Evolutionary conservation across 2,888 invertebrate genomes (phyloP), one percentile per base, ranked within the genome.

Genomic region (Drosophila subquinaria): DNA sequence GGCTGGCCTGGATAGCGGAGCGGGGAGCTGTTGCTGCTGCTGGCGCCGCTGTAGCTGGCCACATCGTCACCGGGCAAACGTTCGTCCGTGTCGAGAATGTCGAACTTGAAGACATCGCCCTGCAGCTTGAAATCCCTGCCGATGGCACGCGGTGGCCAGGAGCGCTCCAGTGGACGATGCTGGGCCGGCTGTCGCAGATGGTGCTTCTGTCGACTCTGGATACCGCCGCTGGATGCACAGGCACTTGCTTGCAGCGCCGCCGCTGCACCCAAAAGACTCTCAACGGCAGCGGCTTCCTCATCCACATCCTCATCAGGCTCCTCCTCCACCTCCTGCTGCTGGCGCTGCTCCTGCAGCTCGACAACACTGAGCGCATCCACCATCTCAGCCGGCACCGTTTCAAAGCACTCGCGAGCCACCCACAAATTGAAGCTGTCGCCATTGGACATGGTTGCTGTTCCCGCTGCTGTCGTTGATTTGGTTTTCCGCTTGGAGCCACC

Each of bases 31-130:
- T 87, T 88, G 23, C 87, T 88, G 36, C 80, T 88, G 38, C 80
- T 85, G 56, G 81, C 76, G 42, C 85, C 82, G 77, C 93, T 93
- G n/a, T 80, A 80, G 23, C 76, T 67, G 36, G 55, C 45, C 45
- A 50, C 17, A n/a, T 78, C 67, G 6, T 83, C 89, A n/a, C 60
- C 77, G 23, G 62, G 78, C 10, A 85, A 53, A 0, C 84, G 72
- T 55, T 97, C 97, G 89, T 97, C 97, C 11, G 96, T 96, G 88
- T 97, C 97, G 70, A 97, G 95, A 66, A 97, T 94, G 92, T 97
- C 97, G 91, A 97, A 97, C 78, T 95, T 95, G 90, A 97, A 97
- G 51, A 96, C 95, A 91, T 97, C 97, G 91, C 97, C 96, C 17
- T 94, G 94, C 71, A 94, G 93, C 92, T 95, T 95, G 3, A 85